phyloP scores from a whole-genome alignment of 2,888 invertebrate species.

The Cepaea hortensis region DNA sequence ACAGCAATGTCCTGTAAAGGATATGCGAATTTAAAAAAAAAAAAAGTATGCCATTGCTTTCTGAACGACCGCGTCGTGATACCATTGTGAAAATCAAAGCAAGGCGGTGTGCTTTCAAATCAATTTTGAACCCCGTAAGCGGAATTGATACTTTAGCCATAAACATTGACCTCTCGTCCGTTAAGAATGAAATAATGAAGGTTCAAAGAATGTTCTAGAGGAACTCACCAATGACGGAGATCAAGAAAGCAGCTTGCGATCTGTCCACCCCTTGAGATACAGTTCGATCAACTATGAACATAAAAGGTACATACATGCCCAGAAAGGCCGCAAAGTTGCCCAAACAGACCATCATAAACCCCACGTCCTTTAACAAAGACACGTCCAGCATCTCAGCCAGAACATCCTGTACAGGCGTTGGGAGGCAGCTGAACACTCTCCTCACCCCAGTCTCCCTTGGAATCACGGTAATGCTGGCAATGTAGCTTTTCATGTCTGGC shows the following conservation, averaged over 20 bases:
- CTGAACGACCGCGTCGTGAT: too few species aligned
- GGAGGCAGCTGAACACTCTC: constrained; percentile 61
- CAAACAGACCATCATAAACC: constrained; percentile 92
- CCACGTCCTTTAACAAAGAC: constrained; percentile 89
- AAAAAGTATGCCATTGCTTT: too few species aligned
- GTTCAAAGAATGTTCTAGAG: too few species aligned
- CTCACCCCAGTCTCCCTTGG: constrained; percentile 77
- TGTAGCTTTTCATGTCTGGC: constrained; percentile 90
- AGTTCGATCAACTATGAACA: constrained; percentile 62
- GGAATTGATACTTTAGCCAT: too few species aligned
- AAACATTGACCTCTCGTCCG: too few species aligned
- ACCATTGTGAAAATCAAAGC: too few species aligned
- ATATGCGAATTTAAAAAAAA: too few species aligned
- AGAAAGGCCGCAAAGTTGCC: constrained; percentile 82
- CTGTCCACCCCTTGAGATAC: constrained; percentile 58
- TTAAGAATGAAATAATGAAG: too few species aligned
- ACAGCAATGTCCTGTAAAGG: too few species aligned
- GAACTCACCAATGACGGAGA: constrained; percentile 74
- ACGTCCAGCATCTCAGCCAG: constrained; percentile 93
- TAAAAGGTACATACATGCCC: constrained; percentile 69
- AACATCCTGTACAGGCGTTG: constrained; percentile 75
- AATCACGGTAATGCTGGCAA: constrained; percentile 92
- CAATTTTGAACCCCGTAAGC: too few species aligned
- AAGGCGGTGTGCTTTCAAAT: too few species aligned
- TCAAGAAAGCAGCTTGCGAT: constrained; percentile 76